Evolutionary conservation across 64 coral and sea anemone genomes (phyloP).

Genomic region (Dendronephthya gigantea): DNA sequence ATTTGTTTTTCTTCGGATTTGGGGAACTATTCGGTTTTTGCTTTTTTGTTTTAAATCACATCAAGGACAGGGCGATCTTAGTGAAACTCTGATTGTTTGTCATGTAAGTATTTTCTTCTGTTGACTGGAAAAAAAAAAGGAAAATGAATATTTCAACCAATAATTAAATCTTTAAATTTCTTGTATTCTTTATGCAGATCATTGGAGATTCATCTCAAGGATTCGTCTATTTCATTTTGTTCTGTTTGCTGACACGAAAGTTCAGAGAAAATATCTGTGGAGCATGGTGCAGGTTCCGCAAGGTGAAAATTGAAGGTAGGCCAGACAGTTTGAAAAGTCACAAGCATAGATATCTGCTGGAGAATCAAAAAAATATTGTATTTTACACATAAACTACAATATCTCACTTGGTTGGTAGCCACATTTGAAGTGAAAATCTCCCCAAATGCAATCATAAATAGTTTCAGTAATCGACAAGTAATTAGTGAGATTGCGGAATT

Average conservation of each 20-base stretch:
- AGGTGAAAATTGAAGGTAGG: neutral
- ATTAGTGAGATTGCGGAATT: too few relatives aligned
- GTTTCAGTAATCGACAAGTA: too few relatives aligned
- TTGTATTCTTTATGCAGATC: conserved; percentile 26
- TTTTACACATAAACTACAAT: conserved; percentile 2
- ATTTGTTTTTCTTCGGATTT: conserved; percentile 69
- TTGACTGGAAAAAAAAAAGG: too few relatives aligned
- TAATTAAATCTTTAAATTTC: too few relatives aligned
- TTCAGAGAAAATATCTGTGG: neutral
- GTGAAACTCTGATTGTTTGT: neutral
- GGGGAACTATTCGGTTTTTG: conserved; percentile 84
- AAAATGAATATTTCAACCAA: too few relatives aligned
- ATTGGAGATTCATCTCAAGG: conserved; percentile 58
- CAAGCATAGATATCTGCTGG: neutral
- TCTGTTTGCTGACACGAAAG: conserved; percentile 49
- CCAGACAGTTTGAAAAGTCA: neutral
- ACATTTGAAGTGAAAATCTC: too few relatives aligned
- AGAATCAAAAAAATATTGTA: neutral
- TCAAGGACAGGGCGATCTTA: neutral
- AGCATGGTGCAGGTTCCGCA: neutral
- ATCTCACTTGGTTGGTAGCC: too few relatives aligned
- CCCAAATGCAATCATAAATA: too few relatives aligned
- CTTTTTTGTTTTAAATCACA: conserved; percentile 15
- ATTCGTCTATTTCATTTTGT: conserved; percentile 62
- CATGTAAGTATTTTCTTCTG: conserved; percentile 13